Base-by-base conservation (phyloP, 2,888 invertebrate species). In the Napeogenes sylphis region DNA sequence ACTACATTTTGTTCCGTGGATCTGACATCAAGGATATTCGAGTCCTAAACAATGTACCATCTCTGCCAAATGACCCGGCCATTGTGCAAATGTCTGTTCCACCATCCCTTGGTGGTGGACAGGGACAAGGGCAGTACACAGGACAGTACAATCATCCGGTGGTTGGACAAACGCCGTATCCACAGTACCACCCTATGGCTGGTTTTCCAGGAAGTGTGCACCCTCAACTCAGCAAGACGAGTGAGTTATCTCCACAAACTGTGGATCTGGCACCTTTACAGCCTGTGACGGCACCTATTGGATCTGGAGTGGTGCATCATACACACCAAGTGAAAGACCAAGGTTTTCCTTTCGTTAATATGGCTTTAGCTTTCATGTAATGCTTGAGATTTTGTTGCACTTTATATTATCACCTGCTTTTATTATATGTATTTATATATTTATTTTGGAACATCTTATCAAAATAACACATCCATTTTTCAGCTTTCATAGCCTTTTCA, bases 11-110 rank as follows among this genome's bases (percentile, higher is more conserved):
- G 74, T 99, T 99, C 91, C 94, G 99, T 73, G 99, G 99, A 56
- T 95, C 97, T 71, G 99, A 99, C 86, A 99, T 99, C 80, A 99
- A 99, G 91, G 99, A 99, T 85, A 97, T 99, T 79, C 94, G 98
- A 84, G 98, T 99, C 58, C 95, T 99, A 66, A 97, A 96, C 87
- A 95, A 94, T 92, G 95, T 94, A 60, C 93, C 94, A 70, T 94
- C 95, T 59, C 92, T 97, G 79, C 96, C 97, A 69, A 98, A 98
- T 90, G 99, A 99, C 92, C 99, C 99, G 65, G 99, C 99, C 67
- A 99, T 99, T 87, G 98, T 99, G 91, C 94, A 95, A 92, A 94
- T 95, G 88, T 96, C 95, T 68, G 93, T 95, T 77, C 94, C 94
- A 51, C 94, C 95, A 54, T 92, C 94, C 58, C 90, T 94, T 78